phyloP scores from a whole-genome alignment of 2,797 vertebrate genomes.

The Pterois miles region DNA sequence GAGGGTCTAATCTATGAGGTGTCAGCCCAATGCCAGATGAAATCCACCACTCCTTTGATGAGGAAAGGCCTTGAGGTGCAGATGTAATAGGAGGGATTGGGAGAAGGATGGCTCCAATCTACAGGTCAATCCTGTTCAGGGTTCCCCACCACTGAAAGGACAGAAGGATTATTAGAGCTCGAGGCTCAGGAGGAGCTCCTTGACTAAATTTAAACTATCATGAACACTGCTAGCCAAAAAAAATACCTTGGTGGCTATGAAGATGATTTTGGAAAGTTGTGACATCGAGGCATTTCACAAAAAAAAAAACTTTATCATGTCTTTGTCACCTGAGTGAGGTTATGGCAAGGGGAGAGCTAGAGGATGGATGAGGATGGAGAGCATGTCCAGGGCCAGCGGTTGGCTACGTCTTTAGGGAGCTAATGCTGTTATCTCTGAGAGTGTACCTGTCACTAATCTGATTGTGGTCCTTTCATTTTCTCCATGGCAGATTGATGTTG shows the following conservation, averaged over 20 bases:
- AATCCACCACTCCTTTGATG: slow-evolving; percentile 70
- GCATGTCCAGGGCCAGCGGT: slow-evolving; percentile 35
- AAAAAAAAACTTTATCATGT: slow-evolving; percentile 16
- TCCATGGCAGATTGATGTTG: slow-evolving; percentile 67
- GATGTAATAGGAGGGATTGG: slow-evolving; percentile 68
- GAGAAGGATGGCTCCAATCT: slow-evolving; percentile 73
- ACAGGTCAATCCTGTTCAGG: slow-evolving; percentile 59
- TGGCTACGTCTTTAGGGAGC: slow-evolving; percentile 46
- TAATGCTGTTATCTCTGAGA: slow-evolving; percentile 69
- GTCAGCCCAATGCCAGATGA: slow-evolving; percentile 70
- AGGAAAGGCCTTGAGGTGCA: slow-evolving; percentile 67
- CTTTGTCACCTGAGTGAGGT: slow-evolving; percentile 22
- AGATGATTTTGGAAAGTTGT: not conserved
- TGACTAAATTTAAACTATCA: slow-evolving; percentile 1
- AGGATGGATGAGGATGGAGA: slow-evolving; percentile 28
- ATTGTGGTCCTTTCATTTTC: slow-evolving; percentile 72
- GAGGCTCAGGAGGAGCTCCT: slow-evolving; percentile 18
- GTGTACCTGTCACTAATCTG: slow-evolving; percentile 72
- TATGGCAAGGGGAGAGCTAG: slow-evolving; percentile 10
- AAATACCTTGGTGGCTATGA: not conserved
- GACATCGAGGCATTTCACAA: slow-evolving; percentile 7
- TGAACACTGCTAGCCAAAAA: not conserved
- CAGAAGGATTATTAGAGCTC: slow-evolving; percentile 48
- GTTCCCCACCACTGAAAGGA: slow-evolving; percentile 41
- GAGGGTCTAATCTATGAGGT: slow-evolving; percentile 70